A percentile compares a stretch with the other conserved stretches of the same genome.
phyloP scores from a whole-genome alignment of 1,140 invertebrate genomes.

The Lordiphosa clarofinis region DNA sequence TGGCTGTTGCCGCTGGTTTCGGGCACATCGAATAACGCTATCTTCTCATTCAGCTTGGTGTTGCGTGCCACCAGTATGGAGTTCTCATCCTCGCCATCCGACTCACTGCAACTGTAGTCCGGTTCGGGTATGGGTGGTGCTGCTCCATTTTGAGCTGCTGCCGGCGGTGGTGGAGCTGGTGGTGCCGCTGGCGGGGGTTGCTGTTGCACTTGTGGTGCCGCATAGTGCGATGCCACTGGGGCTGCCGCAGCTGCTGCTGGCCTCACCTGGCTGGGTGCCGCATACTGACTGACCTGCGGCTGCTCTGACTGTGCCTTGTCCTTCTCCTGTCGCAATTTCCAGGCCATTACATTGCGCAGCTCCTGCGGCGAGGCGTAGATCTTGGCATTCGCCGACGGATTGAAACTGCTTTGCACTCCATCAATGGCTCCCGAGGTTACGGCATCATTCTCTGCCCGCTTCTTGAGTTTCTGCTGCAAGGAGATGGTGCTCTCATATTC shows the following conservation, averaged over 20 bases:
- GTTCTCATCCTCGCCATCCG: conserved; percentile 84
- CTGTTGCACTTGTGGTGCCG: conserved; percentile 56
- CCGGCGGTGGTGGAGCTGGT: conserved; percentile 91
- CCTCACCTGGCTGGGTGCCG: conserved; percentile 83
- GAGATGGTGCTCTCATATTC: conserved; percentile 79
- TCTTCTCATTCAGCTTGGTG: conserved; percentile 78
- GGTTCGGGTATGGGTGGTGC: conserved; percentile 92
- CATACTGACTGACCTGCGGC: conserved; percentile 34
- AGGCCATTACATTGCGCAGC: conserved; percentile 89
- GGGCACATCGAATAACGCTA: conserved; percentile 73
- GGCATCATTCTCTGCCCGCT: conserved; percentile 66
- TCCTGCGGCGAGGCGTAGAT: conserved; percentile 93
- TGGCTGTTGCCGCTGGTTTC: conserved; percentile 86
- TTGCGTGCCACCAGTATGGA: conserved; percentile 75
- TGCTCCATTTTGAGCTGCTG: conserved; percentile 79
- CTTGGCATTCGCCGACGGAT: conserved; percentile 90
- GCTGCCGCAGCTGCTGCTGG: conserved; percentile 89
- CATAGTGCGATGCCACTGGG: conserved; percentile 47
- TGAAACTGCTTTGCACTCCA: conserved; percentile 89
- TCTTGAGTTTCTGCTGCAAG: conserved; percentile 73
- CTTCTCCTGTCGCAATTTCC: conserved; percentile 78
- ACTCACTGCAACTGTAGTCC: conserved; percentile 92
- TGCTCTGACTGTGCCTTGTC: conserved; percentile 70
- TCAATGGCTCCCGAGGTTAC: conserved; percentile 71
- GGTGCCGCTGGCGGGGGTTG: conserved; percentile 83